Base-by-base conservation (phyloP, 2,113 vertebrate species). In the Pomatostomus ruficeps region DNA sequence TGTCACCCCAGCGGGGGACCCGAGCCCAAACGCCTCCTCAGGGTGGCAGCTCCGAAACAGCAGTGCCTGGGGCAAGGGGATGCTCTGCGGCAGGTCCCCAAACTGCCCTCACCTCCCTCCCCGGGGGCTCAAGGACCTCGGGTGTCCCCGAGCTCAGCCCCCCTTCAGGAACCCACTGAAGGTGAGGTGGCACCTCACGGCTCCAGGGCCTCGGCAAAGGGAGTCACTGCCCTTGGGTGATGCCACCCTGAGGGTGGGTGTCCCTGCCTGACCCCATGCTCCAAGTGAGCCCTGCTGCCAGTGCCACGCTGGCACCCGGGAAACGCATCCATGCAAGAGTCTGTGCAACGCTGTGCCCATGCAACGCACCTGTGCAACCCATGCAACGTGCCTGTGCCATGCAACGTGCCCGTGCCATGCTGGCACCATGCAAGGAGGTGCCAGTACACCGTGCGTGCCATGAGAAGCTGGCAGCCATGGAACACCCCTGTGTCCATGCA, bases 391-490 rank as follows among this genome's bases (percentile, higher is more conserved):
- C 14, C 66, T 21, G n/a, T 36, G 66, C 35, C 7, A 0, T 20
- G n/a, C 67, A 79, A 14, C 9, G 2, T 3, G 4, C 11, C 78
- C 2, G n/a, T 9, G 40, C 49, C 66, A 1, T 12, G 29, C 87
- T 38, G 38, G 48, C 11, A 2, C 58, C 31, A 0, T 24, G 52
- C 48, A 42, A 1, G 1, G 1, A 1, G 5, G 31, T 5, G 25
- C n/a, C 14, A 1, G 1, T 2, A 2, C 6, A 12, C 52, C 11
- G 0, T 6, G 7, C 3, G 15, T 11, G 28, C 75, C 21, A 0
- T 4, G 33, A 51, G 25, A 31, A 7, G 35, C 65, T 21, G n/a
- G 45, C 31, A 14, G 81, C 21, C 25, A 0, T 11, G 12, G 12
- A 29, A 26, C 2, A 0, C 2, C 28, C 1, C n/a, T n/a, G 10